These are phyloP conservation scores for Heterochromis multidens DNA, from an alignment of 2,113 vertebrate species.

Conservation along the genomic window DNA sequence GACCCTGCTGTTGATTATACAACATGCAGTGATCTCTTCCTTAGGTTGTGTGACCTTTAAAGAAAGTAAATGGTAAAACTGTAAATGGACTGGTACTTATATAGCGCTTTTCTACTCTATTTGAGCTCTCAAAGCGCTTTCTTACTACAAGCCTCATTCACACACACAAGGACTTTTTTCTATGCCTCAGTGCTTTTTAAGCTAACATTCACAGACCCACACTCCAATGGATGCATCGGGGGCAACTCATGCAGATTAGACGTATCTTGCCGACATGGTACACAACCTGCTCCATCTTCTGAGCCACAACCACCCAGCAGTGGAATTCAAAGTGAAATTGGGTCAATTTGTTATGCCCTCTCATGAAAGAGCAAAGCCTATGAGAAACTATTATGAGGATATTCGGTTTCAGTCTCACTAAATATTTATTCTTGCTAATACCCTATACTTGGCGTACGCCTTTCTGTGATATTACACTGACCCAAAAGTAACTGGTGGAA, in stretches of 20 bases:
- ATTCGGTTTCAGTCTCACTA: constrained; percentile 5
- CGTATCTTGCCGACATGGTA: not conserved
- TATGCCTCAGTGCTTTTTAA: not conserved
- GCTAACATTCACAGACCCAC: not conserved
- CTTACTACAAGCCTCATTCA: not conserved
- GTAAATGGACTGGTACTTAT: not conserved
- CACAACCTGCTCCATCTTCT: not conserved
- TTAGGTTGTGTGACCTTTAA: constrained; percentile 11
- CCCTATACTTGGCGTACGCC: not conserved
- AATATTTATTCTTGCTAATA: not conserved
- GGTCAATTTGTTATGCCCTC: not conserved
- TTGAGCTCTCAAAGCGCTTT: not conserved
- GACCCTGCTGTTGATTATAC: constrained; percentile 5
- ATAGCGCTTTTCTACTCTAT: not conserved
- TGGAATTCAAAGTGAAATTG: not conserved
- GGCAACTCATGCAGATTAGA: not conserved
- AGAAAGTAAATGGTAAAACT: too few relatives aligned
- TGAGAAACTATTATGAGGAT: not conserved
- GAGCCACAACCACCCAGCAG: accelerated
- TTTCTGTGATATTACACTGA: not conserved
- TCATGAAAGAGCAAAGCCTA: not conserved
- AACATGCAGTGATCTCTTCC: constrained; percentile 37
- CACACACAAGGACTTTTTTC: not conserved
- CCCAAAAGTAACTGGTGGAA: not conserved
- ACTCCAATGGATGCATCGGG: not conserved